phyloP scores from a whole-genome alignment of 2,113 vertebrate genomes.

The Promerops cafer region DNA sequence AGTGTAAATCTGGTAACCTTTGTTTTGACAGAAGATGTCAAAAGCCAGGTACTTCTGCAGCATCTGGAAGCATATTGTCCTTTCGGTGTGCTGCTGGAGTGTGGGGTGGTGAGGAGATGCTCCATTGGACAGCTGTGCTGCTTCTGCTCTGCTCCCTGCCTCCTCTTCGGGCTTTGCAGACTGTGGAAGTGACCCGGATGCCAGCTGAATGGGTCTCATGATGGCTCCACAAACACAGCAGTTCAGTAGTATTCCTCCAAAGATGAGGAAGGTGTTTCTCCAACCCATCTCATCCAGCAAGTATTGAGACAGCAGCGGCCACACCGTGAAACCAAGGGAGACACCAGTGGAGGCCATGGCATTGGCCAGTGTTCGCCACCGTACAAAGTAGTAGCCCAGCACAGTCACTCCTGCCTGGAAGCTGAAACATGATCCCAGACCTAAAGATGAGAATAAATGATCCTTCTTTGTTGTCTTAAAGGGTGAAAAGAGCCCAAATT shows the following conservation, averaged over 20 bases:
- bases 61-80: background rate
- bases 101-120: background rate
- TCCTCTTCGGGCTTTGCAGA: background rate
- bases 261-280: slow-evolving; percentile 88
- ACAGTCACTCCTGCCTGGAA: slow-evolving; percentile 87
- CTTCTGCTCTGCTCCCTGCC: background rate
- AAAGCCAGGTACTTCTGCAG: slow-evolving; percentile 84
- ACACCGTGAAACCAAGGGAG: slow-evolving; percentile 82
- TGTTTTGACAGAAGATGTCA: slow-evolving; percentile 82
- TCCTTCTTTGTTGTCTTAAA: background rate
- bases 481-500: background rate
- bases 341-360: slow-evolving; percentile 84
- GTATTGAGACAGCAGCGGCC: slow-evolving; percentile 83
- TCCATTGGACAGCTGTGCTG: background rate
- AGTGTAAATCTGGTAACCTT: slow-evolving; percentile 75
- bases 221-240: slow-evolving; percentile 88
- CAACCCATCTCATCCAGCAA: slow-evolving; percentile 84
- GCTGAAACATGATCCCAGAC: slow-evolving; percentile 90
- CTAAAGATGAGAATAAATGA: slow-evolving; percentile 56
- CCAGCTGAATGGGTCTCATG: slow-evolving; percentile 80
- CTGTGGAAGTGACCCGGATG: background rate
- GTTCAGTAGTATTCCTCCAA: slow-evolving; percentile 86
- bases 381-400: slow-evolving; percentile 87
- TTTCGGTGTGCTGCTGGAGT: background rate
- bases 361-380: slow-evolving; percentile 80